Conservation (phyloP, 2,888 invertebrate species). For the Trissolcus brochymenae region DNA sequence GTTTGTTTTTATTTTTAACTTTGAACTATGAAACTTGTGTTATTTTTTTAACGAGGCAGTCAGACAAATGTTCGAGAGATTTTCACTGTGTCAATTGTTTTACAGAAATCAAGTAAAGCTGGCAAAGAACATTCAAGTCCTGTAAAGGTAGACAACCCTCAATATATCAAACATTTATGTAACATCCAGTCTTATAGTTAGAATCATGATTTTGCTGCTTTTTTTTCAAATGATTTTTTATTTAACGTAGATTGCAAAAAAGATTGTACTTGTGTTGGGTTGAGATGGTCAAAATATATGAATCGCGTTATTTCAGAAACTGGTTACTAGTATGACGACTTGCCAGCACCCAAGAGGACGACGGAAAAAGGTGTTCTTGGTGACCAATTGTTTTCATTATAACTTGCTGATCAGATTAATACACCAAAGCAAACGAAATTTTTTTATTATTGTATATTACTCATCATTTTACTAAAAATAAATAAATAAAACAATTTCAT, state of each 20-base stretch:
- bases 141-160: slow-evolving; percentile 81
- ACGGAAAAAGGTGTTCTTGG: slow-evolving; percentile 70
- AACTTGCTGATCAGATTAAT: slow-evolving; percentile 55
- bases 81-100: slow-evolving; percentile 72
- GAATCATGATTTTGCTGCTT: slow-evolving; percentile 36
- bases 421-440: not conserved
- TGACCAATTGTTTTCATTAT: slow-evolving; percentile 65
- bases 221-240: slow-evolving; percentile 33
- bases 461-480: not conserved
- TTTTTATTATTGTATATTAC: not conserved
- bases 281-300: slow-evolving; percentile 31
- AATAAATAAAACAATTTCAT: not conserved
- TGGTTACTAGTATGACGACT: slow-evolving; percentile 68
- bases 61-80: slow-evolving; percentile 23
- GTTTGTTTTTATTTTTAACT: not conserved
- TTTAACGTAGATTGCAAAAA: slow-evolving; percentile 5
- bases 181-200: not conserved
- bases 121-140: slow-evolving; percentile 84
- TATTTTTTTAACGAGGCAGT: too few relatives aligned
- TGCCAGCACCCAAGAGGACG: slow-evolving; percentile 66
- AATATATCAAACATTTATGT: slow-evolving; percentile 43
- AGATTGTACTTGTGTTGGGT: slow-evolving; percentile 3
- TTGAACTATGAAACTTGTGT: not conserved
- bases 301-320: slow-evolving; percentile 72
- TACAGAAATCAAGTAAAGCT: slow-evolving; percentile 88